phyloP scores from a whole-genome alignment of 2,888 invertebrate species.

The Polia nebulosa region DNA sequence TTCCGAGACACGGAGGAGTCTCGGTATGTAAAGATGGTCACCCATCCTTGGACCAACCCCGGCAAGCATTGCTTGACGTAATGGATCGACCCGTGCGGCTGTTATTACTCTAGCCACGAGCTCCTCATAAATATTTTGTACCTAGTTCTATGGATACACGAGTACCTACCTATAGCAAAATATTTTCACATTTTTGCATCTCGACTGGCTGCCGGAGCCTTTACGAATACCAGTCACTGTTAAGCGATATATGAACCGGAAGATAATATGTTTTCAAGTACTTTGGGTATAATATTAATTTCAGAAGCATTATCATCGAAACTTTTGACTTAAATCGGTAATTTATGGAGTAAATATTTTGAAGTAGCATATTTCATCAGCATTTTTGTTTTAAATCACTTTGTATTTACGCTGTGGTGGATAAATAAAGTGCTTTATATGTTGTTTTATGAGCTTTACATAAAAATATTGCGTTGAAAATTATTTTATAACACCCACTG shows the following conservation, averaged over 20 bases:
- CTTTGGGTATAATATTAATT: slow-evolving; percentile 24
- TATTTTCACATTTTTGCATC: too few species aligned
- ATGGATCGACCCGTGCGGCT: too few species aligned
- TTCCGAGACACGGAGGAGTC: too few species aligned
- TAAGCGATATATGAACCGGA: slow-evolving; percentile 10
- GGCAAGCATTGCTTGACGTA: too few species aligned
- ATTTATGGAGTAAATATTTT: slow-evolving; percentile 13
- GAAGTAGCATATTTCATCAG: slow-evolving; percentile 6
- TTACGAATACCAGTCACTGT: not conserved
- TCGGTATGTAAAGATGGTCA: too few species aligned
- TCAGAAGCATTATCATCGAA: slow-evolving; percentile 7
- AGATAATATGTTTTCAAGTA: slow-evolving; percentile 17
- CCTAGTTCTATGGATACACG: too few species aligned
- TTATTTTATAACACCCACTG: not conserved
- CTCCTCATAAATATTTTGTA: too few species aligned
- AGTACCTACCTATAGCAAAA: too few species aligned
- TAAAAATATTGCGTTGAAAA: not conserved
- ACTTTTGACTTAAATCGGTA: slow-evolving; percentile 4
- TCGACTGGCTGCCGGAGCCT: too few species aligned
- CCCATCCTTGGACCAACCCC: too few species aligned
- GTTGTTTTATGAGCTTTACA: slow-evolving; percentile 9
- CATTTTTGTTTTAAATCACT: slow-evolving; percentile 25
- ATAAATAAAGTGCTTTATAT: slow-evolving; percentile 9
- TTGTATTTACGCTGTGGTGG: not conserved
- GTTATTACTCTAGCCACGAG: too few species aligned